Evolutionary conservation across 2,888 invertebrate genomes (phyloP), one percentile per base, ranked within the genome.

Genomic region (Coecobrya sp.): DNA sequence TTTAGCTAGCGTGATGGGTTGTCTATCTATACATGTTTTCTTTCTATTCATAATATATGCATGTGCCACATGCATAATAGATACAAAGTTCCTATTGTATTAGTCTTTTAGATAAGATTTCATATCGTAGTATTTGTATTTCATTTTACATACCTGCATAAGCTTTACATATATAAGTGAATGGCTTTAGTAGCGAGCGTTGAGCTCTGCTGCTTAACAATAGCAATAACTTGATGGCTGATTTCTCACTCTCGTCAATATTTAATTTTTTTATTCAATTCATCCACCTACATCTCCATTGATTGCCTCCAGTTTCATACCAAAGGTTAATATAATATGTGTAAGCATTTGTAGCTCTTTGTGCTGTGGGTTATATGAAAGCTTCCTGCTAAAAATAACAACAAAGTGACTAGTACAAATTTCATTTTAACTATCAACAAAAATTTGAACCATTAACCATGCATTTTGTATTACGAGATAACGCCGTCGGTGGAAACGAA

Each of bases 231-330:
- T 65, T 65, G 79, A 92, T 92, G 86, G 68, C 42, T 81, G 70
- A 89, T 92, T 86, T 92, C 86, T 89, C 86, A 89, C 86, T 89
- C 86, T 89, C 70, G 76, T 92, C 92, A 92, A 89, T 89, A 81
- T 86, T 90, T 89, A 82, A 89, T 73, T 62, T 68, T 68, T 25
- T 42, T 68, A 13, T 52, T 70, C 70, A 81, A 30, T 52, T 86
- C 73, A 22, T 52, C 86, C 86, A 70, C 52, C 42, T 52, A 0
- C 30, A 62, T 16, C 16, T 65, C n/a, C 76, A 76, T 49, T 36
- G 36, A 36, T 22, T 79, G 5, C 52, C 49, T 16, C 55, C 0
- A 25, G 45, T 68, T 49, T 13, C 49, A 36, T 19, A 27, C 79
- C 22, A 79, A 79, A 79, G 49, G 79, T 79, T 73, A 73, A 73